phyloP scores from a whole-genome alignment of 2,888 invertebrate species.

The Atethmia centrago region DNA sequence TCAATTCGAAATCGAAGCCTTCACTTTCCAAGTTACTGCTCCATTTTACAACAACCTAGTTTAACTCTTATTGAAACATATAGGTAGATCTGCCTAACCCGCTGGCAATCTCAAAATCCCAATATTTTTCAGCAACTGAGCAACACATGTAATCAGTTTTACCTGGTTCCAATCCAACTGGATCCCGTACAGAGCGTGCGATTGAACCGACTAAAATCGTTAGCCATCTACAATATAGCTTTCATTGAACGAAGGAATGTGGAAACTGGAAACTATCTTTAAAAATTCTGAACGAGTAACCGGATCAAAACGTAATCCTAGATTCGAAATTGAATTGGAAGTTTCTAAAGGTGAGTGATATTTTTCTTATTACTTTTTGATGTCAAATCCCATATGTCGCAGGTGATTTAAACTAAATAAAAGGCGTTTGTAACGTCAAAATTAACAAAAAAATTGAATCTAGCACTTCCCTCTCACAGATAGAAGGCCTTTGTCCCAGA shows the following conservation, averaged over 20 bases:
- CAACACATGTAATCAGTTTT: conserved; percentile 53
- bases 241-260: conserved; percentile 32
- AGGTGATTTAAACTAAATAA: no score
- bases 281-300: conserved; percentile 45
- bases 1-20: no score
- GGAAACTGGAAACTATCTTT: conserved; percentile 38
- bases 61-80: conserved; percentile 4
- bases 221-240: conserved; percentile 36
- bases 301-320: conserved; percentile 43
- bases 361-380: not conserved
- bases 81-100: not conserved
- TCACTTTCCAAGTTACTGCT: not conserved
- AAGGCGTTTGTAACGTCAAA: no score
- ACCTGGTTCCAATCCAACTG: conserved; percentile 46
- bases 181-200: conserved; percentile 70
- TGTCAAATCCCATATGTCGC: not conserved
- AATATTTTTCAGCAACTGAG: conserved; percentile 46
- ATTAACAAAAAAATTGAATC: no score
- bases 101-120: conserved; percentile 25
- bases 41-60: not conserved
- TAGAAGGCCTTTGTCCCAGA: no score
- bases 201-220: conserved; percentile 80
- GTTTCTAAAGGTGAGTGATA: conserved; percentile 8
- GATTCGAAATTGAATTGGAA: conserved; percentile 47
- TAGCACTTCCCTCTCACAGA: no score